phyloP scores from a whole-genome alignment of 2,888 invertebrate species.

The Mactromeris polynyma region DNA sequence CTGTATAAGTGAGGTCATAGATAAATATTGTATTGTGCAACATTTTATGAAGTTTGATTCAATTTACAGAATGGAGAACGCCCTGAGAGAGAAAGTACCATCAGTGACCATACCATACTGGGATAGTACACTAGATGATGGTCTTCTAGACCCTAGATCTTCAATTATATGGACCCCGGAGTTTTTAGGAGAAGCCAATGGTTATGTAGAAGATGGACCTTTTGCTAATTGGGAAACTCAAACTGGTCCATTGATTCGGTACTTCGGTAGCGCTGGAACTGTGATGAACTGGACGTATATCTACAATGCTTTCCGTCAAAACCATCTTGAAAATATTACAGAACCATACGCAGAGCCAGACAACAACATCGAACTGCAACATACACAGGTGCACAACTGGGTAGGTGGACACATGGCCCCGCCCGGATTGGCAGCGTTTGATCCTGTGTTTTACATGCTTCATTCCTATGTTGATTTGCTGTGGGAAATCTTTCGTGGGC shows the following conservation, averaged over 20 bases:
- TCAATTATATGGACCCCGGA: slow-evolving; percentile 85
- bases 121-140: slow-evolving; percentile 85
- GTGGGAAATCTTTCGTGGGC: slow-evolving; percentile 83
- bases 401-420: slow-evolving; percentile 67
- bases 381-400: slow-evolving; percentile 61
- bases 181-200: slow-evolving; percentile 84
- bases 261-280: slow-evolving; percentile 70
- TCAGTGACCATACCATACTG: slow-evolving; percentile 86
- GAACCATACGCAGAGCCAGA: slow-evolving; percentile 71
- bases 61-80: slow-evolving; percentile 76
- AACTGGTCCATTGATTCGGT: slow-evolving; percentile 69
- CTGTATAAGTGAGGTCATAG: too few species aligned
- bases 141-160: slow-evolving; percentile 83
- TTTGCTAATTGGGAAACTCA: slow-evolving; percentile 82
- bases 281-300: slow-evolving; percentile 71
- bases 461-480: slow-evolving; percentile 85
- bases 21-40: too few species aligned
- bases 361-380: slow-evolving; percentile 77
- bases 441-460: slow-evolving; percentile 86
- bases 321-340: slow-evolving; percentile 67
- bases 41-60: not conserved
- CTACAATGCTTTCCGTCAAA: slow-evolving; percentile 62
- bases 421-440: slow-evolving; percentile 83
- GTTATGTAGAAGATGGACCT: slow-evolving; percentile 83
- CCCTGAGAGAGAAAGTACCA: slow-evolving; percentile 81